Conservation (phyloP, 2,888 invertebrate genomes). For the Acheta domesticus region DNA sequence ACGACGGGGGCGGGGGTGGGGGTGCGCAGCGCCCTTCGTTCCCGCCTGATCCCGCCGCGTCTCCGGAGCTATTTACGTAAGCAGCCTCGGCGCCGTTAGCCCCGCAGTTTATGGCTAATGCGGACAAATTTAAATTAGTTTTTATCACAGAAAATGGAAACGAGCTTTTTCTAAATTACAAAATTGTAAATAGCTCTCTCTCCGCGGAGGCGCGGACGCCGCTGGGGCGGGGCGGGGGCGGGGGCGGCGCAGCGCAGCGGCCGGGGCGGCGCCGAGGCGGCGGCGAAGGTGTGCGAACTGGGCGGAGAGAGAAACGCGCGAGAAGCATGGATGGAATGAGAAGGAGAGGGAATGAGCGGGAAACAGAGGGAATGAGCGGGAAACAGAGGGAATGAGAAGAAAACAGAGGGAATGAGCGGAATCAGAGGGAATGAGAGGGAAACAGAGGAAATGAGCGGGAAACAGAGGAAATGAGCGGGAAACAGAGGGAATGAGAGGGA, state of each 20-base stretch:
- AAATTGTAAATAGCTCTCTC: slow-evolving; percentile 18
- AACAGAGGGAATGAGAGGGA: too few relatives aligned
- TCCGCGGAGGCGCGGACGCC: background rate
- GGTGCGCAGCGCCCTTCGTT: background rate
- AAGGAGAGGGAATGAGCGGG: too few relatives aligned
- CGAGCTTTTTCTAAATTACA: slow-evolving; percentile 18
- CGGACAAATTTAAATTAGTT: slow-evolving; percentile 18
- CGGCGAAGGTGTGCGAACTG: too few relatives aligned
- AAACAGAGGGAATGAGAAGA: too few relatives aligned
- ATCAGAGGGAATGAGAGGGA: too few relatives aligned
- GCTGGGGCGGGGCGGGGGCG: background rate
- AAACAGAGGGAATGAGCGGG: too few relatives aligned
- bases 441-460: too few relatives aligned
- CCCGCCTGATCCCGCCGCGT: background rate
- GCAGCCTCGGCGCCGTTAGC: slow-evolving; percentile 10
- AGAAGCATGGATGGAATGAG: too few relatives aligned
- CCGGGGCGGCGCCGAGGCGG: too few relatives aligned
- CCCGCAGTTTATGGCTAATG: background rate
- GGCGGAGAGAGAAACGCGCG: too few relatives aligned
- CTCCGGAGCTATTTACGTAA: slow-evolving; percentile 9
- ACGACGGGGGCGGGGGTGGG: background rate
- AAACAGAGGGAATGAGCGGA: too few relatives aligned
- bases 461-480: too few relatives aligned
- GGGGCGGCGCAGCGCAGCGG: background rate
- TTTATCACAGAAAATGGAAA: slow-evolving; percentile 9